Conservation (phyloP, 2,113 vertebrate species). For the Enhydra lutris region DNA sequence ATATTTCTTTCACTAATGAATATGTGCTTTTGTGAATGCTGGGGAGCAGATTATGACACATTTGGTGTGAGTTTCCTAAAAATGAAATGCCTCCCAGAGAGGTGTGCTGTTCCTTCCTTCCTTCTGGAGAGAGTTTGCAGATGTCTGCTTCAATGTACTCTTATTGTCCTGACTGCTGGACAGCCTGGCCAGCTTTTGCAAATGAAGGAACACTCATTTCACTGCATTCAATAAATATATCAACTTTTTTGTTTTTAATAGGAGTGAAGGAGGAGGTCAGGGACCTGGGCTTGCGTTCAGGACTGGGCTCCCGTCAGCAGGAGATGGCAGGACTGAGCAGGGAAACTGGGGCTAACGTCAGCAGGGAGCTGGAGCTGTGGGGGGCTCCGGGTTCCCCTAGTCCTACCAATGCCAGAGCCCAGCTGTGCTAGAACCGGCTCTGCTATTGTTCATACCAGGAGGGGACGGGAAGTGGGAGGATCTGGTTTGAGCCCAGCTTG, state of each 20-base stretch:
- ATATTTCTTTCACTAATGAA: neutral
- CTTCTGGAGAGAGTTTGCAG: neutral
- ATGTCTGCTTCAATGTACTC: no score
- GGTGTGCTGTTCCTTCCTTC: no score
- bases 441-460: neutral
- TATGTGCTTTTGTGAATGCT: neutral
- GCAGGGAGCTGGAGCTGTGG: neutral
- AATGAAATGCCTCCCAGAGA: neutral
- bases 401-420: neutral
- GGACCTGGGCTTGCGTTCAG: neutral
- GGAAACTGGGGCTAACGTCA: neutral
- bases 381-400: neutral
- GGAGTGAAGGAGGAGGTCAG: neutral
- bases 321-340: neutral
- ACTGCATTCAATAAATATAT: neutral
- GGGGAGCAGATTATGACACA: neutral
- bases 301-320: neutral
- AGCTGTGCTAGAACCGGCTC: no score
- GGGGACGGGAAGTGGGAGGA: no score
- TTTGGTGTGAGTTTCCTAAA: neutral
- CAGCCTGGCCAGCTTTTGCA: neutral
- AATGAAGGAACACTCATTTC: neutral
- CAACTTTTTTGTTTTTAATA: neutral
- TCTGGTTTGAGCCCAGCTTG: fast-evolving
- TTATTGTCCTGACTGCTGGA: neutral